Evolutionary conservation across 2,888 invertebrate genomes (phyloP), one percentile per base, ranked within the genome.

Genomic region (Diabrotica balteata): DNA sequence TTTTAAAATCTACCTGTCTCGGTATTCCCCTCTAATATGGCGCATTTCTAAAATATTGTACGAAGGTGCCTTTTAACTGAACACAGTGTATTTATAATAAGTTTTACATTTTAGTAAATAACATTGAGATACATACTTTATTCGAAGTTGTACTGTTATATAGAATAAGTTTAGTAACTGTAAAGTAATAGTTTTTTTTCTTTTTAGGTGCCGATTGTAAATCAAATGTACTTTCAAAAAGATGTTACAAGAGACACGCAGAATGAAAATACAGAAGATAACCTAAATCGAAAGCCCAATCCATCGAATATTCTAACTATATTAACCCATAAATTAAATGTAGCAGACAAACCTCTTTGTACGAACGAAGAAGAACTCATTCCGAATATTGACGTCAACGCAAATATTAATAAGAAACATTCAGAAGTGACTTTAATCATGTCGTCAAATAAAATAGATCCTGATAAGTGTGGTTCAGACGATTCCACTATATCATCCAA

Each of bases 301-400:
- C 22, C 43, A 8, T 44, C 43, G 43, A 44, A 11, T 45, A 45
- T 55, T 17, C 44, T 55, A 11, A 7, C 55, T 17, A 4, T 17
- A n/a, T 57, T 57, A 45, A 57, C 17, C 3, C n/a, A 57, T 57
- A 57, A 57, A 57, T 57, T 57, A n/a, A 44, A n/a, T 43, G 43
- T 43, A 43, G 42, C 8, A n/a, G 43, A 54, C 4, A 9, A 4
- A 10, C n/a, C 54, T n/a, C n/a, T 54, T 42, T 54, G 49, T 7
- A 66, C 11, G 8, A 75, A 72, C 43, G 75, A 72, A 8, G 82
- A 81, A 67, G 77, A 77, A 70, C 72, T 84, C 22, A 68, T 83
- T 54, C 83, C 83, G 5, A 73, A 83, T 22, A 83, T 84, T 76
- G 78, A 81, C 45, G 80, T 83, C 4, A 75, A 77, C 8, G 79